phyloP scores from a whole-genome alignment of 2,888 invertebrate species.

The Blastobasis lacticolella region DNA sequence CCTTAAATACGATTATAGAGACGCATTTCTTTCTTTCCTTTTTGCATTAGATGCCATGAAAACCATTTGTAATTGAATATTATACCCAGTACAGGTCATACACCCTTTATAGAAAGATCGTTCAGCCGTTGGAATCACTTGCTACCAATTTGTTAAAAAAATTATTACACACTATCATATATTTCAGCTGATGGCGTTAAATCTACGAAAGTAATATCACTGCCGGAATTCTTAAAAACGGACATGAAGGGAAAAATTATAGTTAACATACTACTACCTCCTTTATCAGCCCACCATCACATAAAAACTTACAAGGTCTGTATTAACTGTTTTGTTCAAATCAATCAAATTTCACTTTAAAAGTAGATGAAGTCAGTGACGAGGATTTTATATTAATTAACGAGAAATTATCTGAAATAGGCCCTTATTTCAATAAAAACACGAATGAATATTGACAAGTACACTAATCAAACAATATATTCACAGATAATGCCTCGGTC shows the following conservation, averaged over 20 bases:
- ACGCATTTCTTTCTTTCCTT: too few relatives aligned
- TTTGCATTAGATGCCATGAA: too few relatives aligned
- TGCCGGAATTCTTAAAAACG: slow-evolving; percentile 51
- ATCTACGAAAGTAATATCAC: slow-evolving; percentile 26
- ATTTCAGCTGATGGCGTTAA: slow-evolving; percentile 13
- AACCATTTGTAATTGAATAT: too few relatives aligned
- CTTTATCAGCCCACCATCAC: slow-evolving; percentile 54
- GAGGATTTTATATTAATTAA: not conserved
- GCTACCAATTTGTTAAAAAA: too few relatives aligned
- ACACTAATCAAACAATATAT: not conserved
- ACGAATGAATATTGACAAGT: too few relatives aligned
- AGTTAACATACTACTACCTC: slow-evolving; percentile 70
- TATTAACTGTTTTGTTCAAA: not conserved
- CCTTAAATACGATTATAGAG: too few relatives aligned
- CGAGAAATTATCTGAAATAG: not conserved
- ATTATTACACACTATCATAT: not conserved
- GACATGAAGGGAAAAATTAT: slow-evolving; percentile 65
- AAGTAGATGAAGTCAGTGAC: slow-evolving; percentile 1
- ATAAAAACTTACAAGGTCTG: slow-evolving; percentile 78
- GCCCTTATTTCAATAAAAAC: too few relatives aligned
- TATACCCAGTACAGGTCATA: too few relatives aligned
- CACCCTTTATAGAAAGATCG: too few relatives aligned
- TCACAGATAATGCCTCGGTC: slow-evolving; percentile 81
- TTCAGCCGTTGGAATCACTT: too few relatives aligned
- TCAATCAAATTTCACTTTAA: too few relatives aligned